Evolutionary conservation across 2,113 vertebrate species (phyloP).

Genomic region (Nerophis lumbriciformis): DNA sequence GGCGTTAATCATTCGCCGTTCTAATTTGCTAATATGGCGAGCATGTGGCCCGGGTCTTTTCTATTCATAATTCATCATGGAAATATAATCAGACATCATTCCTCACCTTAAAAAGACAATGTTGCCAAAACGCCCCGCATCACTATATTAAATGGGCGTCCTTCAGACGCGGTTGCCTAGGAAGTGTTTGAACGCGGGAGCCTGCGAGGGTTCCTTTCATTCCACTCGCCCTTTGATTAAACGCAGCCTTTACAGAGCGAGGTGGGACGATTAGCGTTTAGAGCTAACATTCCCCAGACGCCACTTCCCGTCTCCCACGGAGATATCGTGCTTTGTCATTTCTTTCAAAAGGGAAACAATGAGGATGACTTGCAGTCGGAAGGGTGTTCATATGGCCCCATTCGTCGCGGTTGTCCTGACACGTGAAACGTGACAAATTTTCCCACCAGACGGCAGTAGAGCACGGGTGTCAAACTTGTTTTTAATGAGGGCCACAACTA

Average conservation of each 20-base stretch:
- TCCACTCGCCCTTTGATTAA: conserved; percentile 53
- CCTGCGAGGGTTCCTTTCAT: conserved; percentile 20
- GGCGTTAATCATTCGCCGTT: conserved; percentile 51
- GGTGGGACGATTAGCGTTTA: conserved; percentile 65
- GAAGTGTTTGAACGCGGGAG: conserved; percentile 20
- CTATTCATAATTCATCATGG: conserved; percentile 67
- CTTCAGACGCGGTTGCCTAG: conserved; percentile 37
- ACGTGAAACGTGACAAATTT: no score
- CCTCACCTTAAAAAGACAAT: conserved; percentile 43
- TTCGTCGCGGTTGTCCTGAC: no score
- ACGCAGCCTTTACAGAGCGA: conserved; percentile 42
- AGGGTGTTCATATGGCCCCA: no score
- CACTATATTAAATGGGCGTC: conserved; percentile 19
- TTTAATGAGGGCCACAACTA: no score
- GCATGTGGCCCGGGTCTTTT: conserved; percentile 54
- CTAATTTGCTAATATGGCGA: conserved; percentile 71
- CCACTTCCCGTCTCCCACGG: conserved; percentile 42
- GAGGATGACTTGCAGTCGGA: no score
- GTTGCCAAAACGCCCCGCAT: conserved; percentile 10
- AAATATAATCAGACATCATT: conserved; percentile 68
- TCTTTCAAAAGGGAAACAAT: conserved; percentile 35
- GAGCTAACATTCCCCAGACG: conserved; percentile 53
- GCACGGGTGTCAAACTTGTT: no score
- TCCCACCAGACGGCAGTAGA: no score
- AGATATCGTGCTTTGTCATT: conserved; percentile 61